Evolutionary conservation across 1,140 invertebrate genomes (phyloP).

Genomic region (Elysia chlorotica): DNA sequence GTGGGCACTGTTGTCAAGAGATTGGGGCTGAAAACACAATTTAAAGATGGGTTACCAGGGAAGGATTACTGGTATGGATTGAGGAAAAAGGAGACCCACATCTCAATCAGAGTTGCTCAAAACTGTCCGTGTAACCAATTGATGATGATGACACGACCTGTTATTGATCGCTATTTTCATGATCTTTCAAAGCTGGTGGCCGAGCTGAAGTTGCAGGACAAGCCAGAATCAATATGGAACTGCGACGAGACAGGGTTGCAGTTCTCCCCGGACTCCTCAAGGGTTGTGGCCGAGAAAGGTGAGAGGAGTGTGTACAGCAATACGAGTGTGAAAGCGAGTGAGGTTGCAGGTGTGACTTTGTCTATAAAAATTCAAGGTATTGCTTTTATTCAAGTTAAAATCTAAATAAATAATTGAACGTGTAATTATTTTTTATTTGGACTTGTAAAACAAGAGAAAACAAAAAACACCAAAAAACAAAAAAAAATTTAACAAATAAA

Average conservation of each 20-base stretch:
- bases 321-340: no score
- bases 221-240: background rate
- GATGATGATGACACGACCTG: background rate
- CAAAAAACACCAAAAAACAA: no score
- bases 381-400: no score
- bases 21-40: slow-evolving; percentile 3
- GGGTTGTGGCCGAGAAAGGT: background rate
- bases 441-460: no score
- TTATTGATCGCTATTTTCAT: background rate
- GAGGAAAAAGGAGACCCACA: background rate
- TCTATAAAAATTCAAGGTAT: no score
- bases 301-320: no score
- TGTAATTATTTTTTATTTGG: no score
- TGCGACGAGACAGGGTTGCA: slow-evolving; percentile 2
- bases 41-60: background rate
- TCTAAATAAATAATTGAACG: no score
- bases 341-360: no score
- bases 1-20: background rate
- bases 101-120: background rate
- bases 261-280: background rate
- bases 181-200: background rate
- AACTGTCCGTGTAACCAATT: background rate
- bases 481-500: no score
- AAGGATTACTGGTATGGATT: background rate
- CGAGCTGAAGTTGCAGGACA: background rate